These are phyloP conservation scores for Phlogophora meticulosa DNA, from an alignment of 2,888 invertebrate genomes.

Conservation along the genomic window DNA sequence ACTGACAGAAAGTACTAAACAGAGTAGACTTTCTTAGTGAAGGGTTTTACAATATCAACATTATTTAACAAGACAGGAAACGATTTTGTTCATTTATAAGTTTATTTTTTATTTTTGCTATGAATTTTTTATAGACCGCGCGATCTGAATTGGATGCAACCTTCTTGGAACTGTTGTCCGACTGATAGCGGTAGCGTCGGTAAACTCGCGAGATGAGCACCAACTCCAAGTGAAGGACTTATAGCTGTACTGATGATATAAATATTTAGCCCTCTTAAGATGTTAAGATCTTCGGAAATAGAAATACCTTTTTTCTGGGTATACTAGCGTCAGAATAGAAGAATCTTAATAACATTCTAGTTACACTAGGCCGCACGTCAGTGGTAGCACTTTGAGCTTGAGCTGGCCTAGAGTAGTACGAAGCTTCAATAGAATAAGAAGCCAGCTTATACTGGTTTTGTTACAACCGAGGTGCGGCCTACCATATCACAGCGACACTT, in stretches of 20 bases:
- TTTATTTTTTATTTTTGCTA: not conserved
- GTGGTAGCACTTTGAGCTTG: no score
- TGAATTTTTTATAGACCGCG: no score
- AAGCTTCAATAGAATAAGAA: no score
- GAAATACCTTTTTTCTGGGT: not conserved
- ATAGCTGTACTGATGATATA: not conserved
- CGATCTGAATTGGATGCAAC: no score
- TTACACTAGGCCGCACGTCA: no score
- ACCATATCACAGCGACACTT: slow-evolving; percentile 25
- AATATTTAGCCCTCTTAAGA: not conserved
- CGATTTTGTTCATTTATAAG: not conserved
- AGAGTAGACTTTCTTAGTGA: not conserved
- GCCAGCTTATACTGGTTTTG: no score
- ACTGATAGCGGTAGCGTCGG: no score
- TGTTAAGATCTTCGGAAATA: not conserved
- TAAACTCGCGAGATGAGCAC: no score
- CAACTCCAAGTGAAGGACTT: not conserved
- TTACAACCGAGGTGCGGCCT: no score
- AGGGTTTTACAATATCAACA: not conserved
- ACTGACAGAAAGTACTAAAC: slow-evolving; percentile 19
- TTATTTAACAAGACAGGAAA: not conserved
- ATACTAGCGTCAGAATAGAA: not conserved
- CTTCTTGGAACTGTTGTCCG: no score
- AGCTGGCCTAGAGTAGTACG: no score
- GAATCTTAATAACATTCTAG: slow-evolving; percentile 8